These are phyloP conservation scores for Nesoenas mayeri DNA, from an alignment of 2,113 vertebrate species.

Conservation along the genomic window DNA sequence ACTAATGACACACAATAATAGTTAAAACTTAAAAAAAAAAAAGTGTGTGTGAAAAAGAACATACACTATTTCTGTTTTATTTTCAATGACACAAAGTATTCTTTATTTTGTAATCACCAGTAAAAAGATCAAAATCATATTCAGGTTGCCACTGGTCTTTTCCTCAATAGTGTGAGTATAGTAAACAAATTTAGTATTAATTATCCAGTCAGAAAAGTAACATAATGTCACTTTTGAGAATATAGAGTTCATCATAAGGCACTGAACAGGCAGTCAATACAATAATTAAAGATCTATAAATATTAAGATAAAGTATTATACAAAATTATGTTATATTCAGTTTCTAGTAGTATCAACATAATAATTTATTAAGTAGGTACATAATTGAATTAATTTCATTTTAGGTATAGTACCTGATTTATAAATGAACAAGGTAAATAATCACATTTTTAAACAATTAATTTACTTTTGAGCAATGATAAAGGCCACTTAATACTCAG, in stretches of 20 bases:
- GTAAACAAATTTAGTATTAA: background rate
- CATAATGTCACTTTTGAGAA: background rate
- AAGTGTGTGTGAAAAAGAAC: background rate
- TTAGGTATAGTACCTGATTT: background rate
- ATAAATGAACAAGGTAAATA: background rate
- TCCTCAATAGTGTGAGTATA: background rate
- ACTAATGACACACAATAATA: background rate
- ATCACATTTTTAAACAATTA: background rate
- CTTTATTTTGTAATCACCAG: background rate
- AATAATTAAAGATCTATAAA: background rate
- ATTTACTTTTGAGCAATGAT: background rate
- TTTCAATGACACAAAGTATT: background rate
- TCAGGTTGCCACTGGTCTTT: background rate
- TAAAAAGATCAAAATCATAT: background rate
- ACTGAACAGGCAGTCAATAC: background rate
- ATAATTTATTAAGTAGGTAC: background rate
- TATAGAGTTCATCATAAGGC: background rate
- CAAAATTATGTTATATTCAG: background rate
- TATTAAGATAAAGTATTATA: background rate
- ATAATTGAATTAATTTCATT: background rate
- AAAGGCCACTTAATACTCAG: background rate
- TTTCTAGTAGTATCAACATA: background rate
- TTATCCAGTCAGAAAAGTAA: background rate
- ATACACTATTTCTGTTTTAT: background rate
- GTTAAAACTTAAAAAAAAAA: background rate